Base-by-base conservation (phyloP, 1,140 invertebrate species). In the Planococcus citri region DNA sequence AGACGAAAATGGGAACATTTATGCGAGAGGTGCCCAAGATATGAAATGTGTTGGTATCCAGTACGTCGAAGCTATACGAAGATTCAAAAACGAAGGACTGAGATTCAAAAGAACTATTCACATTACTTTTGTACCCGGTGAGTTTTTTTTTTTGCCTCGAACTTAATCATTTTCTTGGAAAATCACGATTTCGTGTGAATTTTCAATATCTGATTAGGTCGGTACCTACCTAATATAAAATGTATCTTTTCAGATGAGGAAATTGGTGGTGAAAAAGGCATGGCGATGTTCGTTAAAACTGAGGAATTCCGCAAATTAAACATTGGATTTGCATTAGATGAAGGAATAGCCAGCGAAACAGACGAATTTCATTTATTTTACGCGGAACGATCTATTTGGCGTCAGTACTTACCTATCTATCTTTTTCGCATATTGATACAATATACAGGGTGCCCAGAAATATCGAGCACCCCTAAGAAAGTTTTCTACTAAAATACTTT, bases 311-410 rank as follows among this genome's bases (percentile, higher is more conserved):
- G 86, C 74, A 79, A 83, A 4, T 76, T 97, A 14, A 96, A 96
- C 76, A 79, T 96, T 72, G 94, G 91, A 0, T 93, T 95, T 79
- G 86, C 88, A 22, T 76, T 98, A 57, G 94, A 98, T 79, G 95
- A 98, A 81, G 94, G 90, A 6, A 81, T 90, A 69, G 85, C 87
- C 1, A 86, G 82, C 74, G 81, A 83, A 14, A 82, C 77, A 22
- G 84, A 88, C 14, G 79, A 80, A 9, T 90, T 85, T 77, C 79
- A 82, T 25, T 78, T 92, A 0, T 93, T 87, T 77, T 88, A 91
- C 77, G 89, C 85, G 10, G 91, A 94, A 79, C 81, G 89, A 71
- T 80, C 81, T 64, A 83, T 85, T 38, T 90, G 88, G 87, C 82
- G 85, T 87, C 79, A 81, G 80, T 80, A 68, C 10, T 57, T 6